Evolutionary conservation across 1,140 invertebrate species (phyloP).

Genomic region (Drosophila nasuta): DNA sequence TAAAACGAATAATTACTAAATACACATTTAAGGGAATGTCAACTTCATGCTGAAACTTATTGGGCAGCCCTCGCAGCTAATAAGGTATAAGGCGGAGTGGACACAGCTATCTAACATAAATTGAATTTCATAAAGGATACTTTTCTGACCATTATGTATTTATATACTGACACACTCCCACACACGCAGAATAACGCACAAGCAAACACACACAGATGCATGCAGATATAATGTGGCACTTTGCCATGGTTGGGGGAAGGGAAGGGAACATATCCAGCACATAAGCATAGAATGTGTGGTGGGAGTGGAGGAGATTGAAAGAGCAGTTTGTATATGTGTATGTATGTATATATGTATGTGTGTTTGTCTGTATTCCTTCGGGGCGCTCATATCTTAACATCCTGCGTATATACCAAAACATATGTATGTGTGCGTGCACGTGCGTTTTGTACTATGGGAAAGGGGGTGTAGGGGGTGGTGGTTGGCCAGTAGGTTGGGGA

Average conservation of each 20-base stretch:
- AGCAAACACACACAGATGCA: slow-evolving; percentile 19
- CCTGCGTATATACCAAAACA: slow-evolving; percentile 42
- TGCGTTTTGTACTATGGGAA: slow-evolving; percentile 20
- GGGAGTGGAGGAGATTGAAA: slow-evolving; percentile 9
- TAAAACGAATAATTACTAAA: not conserved
- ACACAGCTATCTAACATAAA: slow-evolving; percentile 52
- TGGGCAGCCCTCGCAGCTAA: slow-evolving; percentile 18
- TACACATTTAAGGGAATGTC: not conserved
- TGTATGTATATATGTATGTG: not conserved
- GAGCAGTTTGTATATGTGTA: slow-evolving; percentile 9
- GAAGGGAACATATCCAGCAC: slow-evolving; percentile 6
- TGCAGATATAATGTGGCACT: slow-evolving; percentile 35
- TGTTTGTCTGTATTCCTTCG: slow-evolving; percentile 21
- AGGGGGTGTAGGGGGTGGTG: not conserved
- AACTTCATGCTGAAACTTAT: not conserved
- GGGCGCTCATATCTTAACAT: slow-evolving; percentile 73
- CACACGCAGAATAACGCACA: slow-evolving; percentile 12
- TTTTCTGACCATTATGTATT: slow-evolving; percentile 57
- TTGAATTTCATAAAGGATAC: slow-evolving; percentile 67
- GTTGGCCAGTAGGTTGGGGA: slow-evolving; percentile 7
- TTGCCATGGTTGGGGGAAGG: not conserved
- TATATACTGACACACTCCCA: slow-evolving; percentile 17
- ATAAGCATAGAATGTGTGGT: not conserved
- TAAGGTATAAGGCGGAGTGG: slow-evolving; percentile 15
- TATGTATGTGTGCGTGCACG: slow-evolving; percentile 32